Evolutionary conservation across 2,113 vertebrate genomes (phyloP), one percentile per base, ranked within the genome.

Genomic region (Labeo rohita): DNA sequence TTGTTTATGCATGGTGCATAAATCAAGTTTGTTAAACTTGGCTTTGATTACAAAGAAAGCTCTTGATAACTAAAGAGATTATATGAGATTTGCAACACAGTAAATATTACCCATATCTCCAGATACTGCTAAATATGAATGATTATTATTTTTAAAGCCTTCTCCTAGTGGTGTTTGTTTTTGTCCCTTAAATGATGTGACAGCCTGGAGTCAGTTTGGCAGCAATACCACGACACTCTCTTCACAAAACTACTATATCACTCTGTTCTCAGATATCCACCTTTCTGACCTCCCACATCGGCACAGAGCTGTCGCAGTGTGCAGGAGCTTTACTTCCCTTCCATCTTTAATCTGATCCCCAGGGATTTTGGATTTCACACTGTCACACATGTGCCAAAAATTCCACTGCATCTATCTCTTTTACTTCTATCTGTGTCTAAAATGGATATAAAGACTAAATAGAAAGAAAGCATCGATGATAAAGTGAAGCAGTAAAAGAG

Each of bases 281-380:
- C 59, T 84, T 84, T 88, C 84, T 49, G 63, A 28, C 85, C 75
- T 80, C 88, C 83, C 54, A 59, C 66, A 43, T 74, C 56, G 87
- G 12, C 47, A 80, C 4, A 47, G 74, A 85, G 90, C 68, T 77
- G 75, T 76, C 83, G 52, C 56, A 66, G 81, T 84, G 83, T 84
- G 76, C 80, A 66, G 54, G 78, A 88, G 88, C 80, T 86, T 82
- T 87, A 85, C 65, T 73, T 88, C 70, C 72, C 49, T 86, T 80
- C 81, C 65, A 77, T 82, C 50, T 90, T 86, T 88, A 87, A 90
- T 88, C 85, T 86, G 77, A 88, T 91, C 87, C 70, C 49, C 43
- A 83, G 85, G 66, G 80, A 84, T 74, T 84, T 45, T 28, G 23
- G 79, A 54, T 79, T 89, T 89, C 88, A 84, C 65, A 83, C 87